Evolutionary conservation across 2,888 invertebrate genomes (phyloP).

Genomic region (Apamea epomidion): DNA sequence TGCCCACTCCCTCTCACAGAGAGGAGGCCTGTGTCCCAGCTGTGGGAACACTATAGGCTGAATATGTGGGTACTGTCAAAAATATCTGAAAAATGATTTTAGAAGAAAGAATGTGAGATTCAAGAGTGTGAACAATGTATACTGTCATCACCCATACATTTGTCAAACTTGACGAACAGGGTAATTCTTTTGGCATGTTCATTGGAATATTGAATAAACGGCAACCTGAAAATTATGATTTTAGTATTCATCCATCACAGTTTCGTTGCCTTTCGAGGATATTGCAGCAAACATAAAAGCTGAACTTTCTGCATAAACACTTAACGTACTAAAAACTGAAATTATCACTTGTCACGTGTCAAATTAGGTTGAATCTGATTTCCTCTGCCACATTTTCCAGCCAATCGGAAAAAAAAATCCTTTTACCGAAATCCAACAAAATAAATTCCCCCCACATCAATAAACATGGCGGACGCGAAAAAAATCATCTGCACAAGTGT

Average conservation of each 20-base stretch:
- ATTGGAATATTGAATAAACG: not conserved
- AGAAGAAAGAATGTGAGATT: not conserved
- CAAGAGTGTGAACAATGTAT: not conserved
- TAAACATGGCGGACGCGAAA: constrained; percentile 64
- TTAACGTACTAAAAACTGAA: not conserved
- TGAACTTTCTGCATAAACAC: not conserved
- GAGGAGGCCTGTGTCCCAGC: too few relatives aligned
- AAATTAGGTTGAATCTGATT: constrained; percentile 15
- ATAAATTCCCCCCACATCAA: constrained; percentile 45
- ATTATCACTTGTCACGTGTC: constrained; percentile 21
- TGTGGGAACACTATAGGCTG: too few relatives aligned
- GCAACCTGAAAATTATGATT: not conserved
- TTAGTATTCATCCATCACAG: not conserved
- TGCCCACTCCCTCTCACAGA: too few relatives aligned
- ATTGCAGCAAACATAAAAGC: not conserved
- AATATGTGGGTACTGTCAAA: too few relatives aligned
- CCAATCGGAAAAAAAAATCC: constrained; percentile 26
- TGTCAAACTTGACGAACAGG: not conserved
- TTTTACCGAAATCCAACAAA: constrained; percentile 43
- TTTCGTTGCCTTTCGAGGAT: not conserved
- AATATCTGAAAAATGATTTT: not conserved
- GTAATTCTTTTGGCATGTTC: not conserved
- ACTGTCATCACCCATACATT: not conserved
- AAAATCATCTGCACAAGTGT: constrained; percentile 65
- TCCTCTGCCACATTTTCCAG: constrained; percentile 16